Evolutionary conservation across 2,797 vertebrate species (phyloP), one percentile per base, ranked within the genome.

Genomic region (Pangasius mekongensis): DNA sequence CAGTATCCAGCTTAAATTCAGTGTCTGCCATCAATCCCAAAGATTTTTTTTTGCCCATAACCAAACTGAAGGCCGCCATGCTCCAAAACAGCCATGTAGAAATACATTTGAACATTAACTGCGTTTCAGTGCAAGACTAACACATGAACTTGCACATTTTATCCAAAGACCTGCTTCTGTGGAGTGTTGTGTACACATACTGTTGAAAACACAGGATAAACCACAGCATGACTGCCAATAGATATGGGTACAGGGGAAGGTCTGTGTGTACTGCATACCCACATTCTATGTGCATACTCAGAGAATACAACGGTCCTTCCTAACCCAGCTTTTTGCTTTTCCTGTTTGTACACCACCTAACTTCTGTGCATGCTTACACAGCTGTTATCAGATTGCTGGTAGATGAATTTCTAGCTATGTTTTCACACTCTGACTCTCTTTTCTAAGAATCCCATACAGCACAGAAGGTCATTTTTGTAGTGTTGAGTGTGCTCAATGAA

Each of bases 261-360:
- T 20, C 6, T 66, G 36, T 69, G 67, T 85, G 30, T 18, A 85
- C 66, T 52, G 54, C 39, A 67, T 24, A 49, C 58, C 22, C 30
- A 64, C 13, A 89, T 33, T 39, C 60, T 47, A 58, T 11, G 39
- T 67, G 66, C 11, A 76, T n/a, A 7, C 64, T 67, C 60, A 66
- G 60, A 85, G 85, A 62, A 84, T 85, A 66, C 60, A 89, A 89
- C 52, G 24, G 33, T 87, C 74, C 52, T 84, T 86, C 89, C 88
- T 85, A 85, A 89, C 52, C 30, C 73, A 80, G 86, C 71, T 87
- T 56, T 89, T 89, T 88, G 89, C 64, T 86, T 62, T 89, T 91
- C 88, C 89, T 90, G 88, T 89, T 88, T 90, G 88, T 67, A 87
- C 78, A 76, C 84, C 85, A 89, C 86, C 84, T 82, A 86, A 87